Evolutionary conservation across 2,797 vertebrate species (phyloP).

Genomic region (Pristis pectinata): DNA sequence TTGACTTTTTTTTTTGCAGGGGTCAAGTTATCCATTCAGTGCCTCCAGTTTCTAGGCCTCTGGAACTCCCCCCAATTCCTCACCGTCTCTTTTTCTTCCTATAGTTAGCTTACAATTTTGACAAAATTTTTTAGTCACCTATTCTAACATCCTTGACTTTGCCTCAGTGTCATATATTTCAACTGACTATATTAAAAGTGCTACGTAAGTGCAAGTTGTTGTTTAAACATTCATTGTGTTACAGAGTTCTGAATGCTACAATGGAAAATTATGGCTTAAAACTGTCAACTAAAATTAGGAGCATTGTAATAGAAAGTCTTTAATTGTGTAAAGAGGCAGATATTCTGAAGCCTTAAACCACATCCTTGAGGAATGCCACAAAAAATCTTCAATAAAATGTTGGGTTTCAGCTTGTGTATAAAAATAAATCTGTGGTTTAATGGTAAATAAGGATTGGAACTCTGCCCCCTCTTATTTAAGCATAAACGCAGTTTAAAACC

Average conservation of each 20-base stretch:
- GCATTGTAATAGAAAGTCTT: neutral
- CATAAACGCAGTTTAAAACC: neutral
- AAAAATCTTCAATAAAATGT: neutral
- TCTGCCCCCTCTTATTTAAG: neutral
- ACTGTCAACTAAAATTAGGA: neutral
- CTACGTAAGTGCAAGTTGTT: neutral
- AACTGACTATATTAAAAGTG: neutral
- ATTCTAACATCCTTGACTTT: neutral
- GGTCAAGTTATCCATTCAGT: neutral
- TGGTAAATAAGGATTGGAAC: neutral
- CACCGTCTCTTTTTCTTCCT: neutral
- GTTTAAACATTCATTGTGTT: neutral
- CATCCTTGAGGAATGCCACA: conserved; percentile 6
- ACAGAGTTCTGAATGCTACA: neutral
- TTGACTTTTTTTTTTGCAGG: neutral
- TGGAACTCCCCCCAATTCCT: neutral
- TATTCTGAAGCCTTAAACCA: conserved; percentile 7
- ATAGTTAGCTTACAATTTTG: neutral
- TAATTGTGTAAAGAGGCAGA: neutral
- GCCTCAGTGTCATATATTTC: neutral
- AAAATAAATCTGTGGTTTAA: conserved; percentile 20
- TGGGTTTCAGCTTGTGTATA: neutral
- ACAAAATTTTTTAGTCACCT: neutral
- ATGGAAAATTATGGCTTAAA: neutral
- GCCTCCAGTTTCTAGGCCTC: neutral